These are phyloP conservation scores for Desmodus rotundus DNA, from an alignment of 2,113 vertebrate species.

Conservation along the genomic window DNA sequence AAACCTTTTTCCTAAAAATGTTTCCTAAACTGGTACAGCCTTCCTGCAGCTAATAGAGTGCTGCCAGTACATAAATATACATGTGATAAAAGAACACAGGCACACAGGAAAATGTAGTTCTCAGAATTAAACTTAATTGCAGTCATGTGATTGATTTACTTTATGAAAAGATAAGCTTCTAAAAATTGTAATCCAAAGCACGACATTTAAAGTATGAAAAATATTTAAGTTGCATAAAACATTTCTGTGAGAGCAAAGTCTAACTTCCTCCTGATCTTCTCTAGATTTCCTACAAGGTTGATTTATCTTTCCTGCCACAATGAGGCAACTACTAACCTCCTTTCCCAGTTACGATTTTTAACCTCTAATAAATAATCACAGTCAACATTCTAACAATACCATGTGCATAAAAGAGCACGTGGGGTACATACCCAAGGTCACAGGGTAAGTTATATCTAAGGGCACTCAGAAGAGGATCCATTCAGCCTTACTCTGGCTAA, in stretches of 20 bases:
- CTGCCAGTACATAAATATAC: neutral
- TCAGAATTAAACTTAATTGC: neutral
- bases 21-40: neutral
- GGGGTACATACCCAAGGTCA: neutral
- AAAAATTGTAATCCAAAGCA: neutral
- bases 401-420: neutral
- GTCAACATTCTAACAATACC: neutral
- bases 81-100: neutral
- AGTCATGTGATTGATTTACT: neutral
- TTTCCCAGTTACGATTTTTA: neutral
- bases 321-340: neutral
- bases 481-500: neutral
- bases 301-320: neutral
- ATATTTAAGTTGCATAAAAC: slow-evolving; percentile 1
- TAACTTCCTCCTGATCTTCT: neutral
- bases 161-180: neutral
- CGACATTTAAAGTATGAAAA: neutral
- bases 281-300: neutral
- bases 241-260: neutral
- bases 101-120: neutral
- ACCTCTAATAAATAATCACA: neutral
- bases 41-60: neutral
- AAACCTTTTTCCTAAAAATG: neutral
- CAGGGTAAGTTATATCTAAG: neutral
- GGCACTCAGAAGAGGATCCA: neutral